Evolutionary conservation across 2,888 invertebrate genomes (phyloP), one percentile per base, ranked within the genome.

Genomic region (Prenolepis imparis): DNA sequence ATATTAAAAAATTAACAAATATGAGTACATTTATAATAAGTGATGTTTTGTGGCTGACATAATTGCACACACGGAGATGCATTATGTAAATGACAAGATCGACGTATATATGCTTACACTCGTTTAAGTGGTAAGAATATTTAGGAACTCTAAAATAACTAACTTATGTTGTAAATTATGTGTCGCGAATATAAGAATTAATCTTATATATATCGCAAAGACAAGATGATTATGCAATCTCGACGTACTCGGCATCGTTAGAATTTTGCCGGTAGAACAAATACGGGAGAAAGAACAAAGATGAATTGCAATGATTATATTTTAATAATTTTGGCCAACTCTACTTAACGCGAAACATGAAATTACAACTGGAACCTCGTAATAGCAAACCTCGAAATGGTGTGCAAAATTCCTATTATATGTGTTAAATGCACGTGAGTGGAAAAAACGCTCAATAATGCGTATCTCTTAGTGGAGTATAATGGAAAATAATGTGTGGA

Each of bases 1-100:
- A 68, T 74, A 87, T 78, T 84, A 82, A 80, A 83, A 80, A 87
- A 73, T 83, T 83, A 80, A 89, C 84, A 83, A 63, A 77, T 77
- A 83, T 77, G 89, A 84, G 84, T 89, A 89, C 91, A 90, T 86
- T 75, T 89, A 90, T 91, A 92, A 90, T 91, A 92, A 92, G 93
- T 93, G 93, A 94, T 93, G 94, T 93, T 93, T 88, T 93, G 92
- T 90, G 91, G 91, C 91, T 84, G 93, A 93, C 92, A 92, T 93
- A 92, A 94, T 57, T 94, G 55, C 48, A 77, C 67, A 48, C n/a
- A 18, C 93, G 94, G 93, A 92, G 92, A 92, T 87, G 91, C 91
- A 91, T 91, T 89, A 91, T 90, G 91, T 55, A 55, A 55, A 91
- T 88, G 89, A 90, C 86, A 88, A 78, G 82, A 77, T 52, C 55